A percentile compares a stretch with the other conserved stretches of the same genome.
Evolutionary conservation across 2,888 invertebrate species (phyloP).

Genomic region (Himalopsyche tibetana): DNA sequence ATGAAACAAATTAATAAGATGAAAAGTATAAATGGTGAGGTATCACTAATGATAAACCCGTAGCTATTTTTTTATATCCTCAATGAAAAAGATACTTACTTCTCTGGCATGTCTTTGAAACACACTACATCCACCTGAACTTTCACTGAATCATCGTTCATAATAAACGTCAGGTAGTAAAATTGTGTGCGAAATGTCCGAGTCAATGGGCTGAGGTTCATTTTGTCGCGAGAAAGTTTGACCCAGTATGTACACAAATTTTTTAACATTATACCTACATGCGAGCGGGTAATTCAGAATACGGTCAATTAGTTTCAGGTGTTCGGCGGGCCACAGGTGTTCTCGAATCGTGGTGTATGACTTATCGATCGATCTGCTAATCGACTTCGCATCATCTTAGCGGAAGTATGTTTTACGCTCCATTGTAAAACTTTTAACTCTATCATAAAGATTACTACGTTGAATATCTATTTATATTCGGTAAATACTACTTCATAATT

Average conservation of each 20-base stretch:
- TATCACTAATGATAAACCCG: too few species aligned
- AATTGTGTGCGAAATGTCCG: constrained; percentile 53
- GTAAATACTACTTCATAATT: too few species aligned
- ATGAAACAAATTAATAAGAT: too few species aligned
- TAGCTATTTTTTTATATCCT: too few species aligned
- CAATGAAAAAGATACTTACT: too few species aligned
- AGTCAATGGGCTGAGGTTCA: constrained; percentile 49
- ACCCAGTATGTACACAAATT: constrained; percentile 54
- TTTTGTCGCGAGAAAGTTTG: constrained; percentile 60
- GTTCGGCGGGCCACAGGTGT: constrained; percentile 45
- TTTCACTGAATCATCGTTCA: constrained; percentile 61
- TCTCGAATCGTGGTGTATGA: constrained; percentile 41
- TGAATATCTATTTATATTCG: too few species aligned
- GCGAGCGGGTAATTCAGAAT: constrained; percentile 25
- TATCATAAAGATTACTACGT: too few species aligned
- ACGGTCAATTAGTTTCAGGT: constrained; percentile 45
- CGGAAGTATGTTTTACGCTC: neutral
- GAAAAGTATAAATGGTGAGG: too few species aligned
- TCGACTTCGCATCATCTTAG: neutral
- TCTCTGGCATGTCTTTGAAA: neutral
- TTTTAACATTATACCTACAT: neutral
- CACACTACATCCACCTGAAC: constrained; percentile 18
- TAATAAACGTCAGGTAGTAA: constrained; percentile 45
- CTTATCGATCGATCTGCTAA: constrained; percentile 5
- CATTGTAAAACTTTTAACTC: too few species aligned